A percentile compares a stretch with the other conserved stretches of the same genome.
Evolutionary conservation across 2,113 vertebrate genomes (phyloP).

Genomic region (Parus major): DNA sequence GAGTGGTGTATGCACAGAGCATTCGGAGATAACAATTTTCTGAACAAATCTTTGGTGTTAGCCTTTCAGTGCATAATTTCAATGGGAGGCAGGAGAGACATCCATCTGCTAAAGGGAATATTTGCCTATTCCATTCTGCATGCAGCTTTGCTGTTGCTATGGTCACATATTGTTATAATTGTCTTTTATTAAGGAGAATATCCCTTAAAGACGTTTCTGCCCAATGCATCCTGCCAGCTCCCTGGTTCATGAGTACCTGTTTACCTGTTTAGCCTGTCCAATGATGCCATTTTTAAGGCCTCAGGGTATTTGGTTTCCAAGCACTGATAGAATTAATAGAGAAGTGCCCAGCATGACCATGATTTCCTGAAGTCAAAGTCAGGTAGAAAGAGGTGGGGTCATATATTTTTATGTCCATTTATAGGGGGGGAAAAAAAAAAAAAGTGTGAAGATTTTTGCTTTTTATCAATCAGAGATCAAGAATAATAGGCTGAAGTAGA

Average conservation of each 20-base stretch:
- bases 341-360: background rate
- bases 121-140: slow-evolving; percentile 5
- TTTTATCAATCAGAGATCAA: background rate
- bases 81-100: slow-evolving; percentile 14
- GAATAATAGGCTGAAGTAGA: background rate
- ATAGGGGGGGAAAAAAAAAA: background rate
- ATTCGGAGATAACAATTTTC: background rate
- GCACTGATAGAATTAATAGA: slow-evolving; percentile 1
- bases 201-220: slow-evolving; percentile 14
- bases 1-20: background rate
- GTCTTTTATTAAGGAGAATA: background rate
- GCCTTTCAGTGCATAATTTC: background rate
- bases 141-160: slow-evolving; percentile 19
- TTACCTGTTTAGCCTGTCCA: background rate
- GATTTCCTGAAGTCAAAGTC: background rate
- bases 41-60: slow-evolving; percentile 24
- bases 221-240: background rate
- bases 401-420: background rate
- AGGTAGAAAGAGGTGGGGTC: background rate
- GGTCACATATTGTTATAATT: slow-evolving; percentile 18
- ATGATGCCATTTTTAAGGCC: slow-evolving; percentile 15
- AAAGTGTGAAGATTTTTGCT: background rate
- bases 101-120: slow-evolving; percentile 33
- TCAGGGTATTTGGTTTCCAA: background rate
- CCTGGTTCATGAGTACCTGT: background rate